Percentiles rank a stretch among this genome's conserved stretches.
Evolutionary conservation across 2,888 invertebrate genomes (phyloP).

Genomic region (Epinotia ramella): DNA sequence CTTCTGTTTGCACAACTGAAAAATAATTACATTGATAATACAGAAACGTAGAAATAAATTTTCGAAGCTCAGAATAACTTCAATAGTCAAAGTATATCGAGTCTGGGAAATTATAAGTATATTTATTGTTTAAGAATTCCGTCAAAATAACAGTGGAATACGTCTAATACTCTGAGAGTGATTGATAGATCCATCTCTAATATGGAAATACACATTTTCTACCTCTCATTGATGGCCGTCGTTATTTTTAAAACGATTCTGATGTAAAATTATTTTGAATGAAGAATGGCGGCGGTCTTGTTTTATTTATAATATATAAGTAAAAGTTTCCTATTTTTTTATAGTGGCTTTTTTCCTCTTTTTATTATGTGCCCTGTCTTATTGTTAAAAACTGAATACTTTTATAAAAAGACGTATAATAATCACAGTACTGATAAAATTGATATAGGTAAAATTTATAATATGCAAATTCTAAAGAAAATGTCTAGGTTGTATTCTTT

Average conservation of each 20-base stretch:
- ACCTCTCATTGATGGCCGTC: neutral
- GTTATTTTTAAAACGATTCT: neutral
- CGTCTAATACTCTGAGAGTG: neutral
- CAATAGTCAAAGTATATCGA: neutral
- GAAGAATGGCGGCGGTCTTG: neutral
- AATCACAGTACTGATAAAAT: no score
- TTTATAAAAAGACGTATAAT: no score
- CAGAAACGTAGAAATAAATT: neutral
- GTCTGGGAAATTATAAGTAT: neutral
- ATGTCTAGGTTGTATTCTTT: no score
- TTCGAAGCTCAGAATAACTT: neutral
- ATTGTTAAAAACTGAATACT: no score
- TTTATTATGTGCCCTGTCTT: no score
- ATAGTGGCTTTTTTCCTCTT: no score
- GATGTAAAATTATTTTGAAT: neutral
- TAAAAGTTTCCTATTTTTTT: no score
- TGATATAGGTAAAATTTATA: no score
- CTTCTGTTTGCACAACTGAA: neutral
- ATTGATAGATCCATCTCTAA: constrained; percentile 3
- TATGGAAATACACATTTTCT: neutral
- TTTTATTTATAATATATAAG: no score
- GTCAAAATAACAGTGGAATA: neutral
- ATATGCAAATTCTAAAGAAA: no score
- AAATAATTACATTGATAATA: no score
- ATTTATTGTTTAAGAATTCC: neutral